Evolutionary conservation across 2,113 vertebrate species (phyloP).

Genomic region (Stictonetta naevosa): DNA sequence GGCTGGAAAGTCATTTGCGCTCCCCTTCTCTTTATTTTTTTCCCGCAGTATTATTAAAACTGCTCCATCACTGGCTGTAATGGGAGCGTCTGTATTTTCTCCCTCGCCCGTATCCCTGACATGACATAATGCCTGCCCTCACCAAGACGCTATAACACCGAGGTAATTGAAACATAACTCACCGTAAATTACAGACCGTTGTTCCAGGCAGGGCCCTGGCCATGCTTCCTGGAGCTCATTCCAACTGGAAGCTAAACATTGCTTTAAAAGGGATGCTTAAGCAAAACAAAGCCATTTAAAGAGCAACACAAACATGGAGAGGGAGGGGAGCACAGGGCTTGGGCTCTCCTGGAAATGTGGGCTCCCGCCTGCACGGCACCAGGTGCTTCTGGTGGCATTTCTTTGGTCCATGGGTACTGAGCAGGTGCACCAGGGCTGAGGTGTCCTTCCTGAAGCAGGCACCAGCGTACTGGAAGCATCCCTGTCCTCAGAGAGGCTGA

Average conservation of each 20-base stretch:
- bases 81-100: slow-evolving; percentile 78
- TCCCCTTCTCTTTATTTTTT: slow-evolving; percentile 73
- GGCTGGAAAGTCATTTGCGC: slow-evolving; percentile 75
- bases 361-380: not conserved
- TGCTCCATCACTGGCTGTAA: slow-evolving; percentile 82
- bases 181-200: slow-evolving; percentile 81
- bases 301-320: slow-evolving; percentile 41
- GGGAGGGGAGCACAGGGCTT: not conserved
- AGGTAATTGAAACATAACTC: slow-evolving; percentile 89
- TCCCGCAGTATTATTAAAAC: slow-evolving; percentile 83
- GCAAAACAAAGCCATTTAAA: slow-evolving; percentile 73
- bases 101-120: slow-evolving; percentile 78
- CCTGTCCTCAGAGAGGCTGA: not conserved
- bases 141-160: slow-evolving; percentile 78
- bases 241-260: slow-evolving; percentile 79
- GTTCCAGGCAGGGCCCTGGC: slow-evolving; percentile 73
- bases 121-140: slow-evolving; percentile 83
- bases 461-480: not conserved
- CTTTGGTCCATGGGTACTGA: not conserved
- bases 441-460: not conserved
- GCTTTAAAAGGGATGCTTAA: slow-evolving; percentile 76
- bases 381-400: not conserved
- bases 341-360: not conserved
- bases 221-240: slow-evolving; percentile 79
- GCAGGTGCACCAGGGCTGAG: rapidly evolving